phyloP scores from a whole-genome alignment of 2,113 vertebrate species.

The Gallinago paraguaiae region DNA sequence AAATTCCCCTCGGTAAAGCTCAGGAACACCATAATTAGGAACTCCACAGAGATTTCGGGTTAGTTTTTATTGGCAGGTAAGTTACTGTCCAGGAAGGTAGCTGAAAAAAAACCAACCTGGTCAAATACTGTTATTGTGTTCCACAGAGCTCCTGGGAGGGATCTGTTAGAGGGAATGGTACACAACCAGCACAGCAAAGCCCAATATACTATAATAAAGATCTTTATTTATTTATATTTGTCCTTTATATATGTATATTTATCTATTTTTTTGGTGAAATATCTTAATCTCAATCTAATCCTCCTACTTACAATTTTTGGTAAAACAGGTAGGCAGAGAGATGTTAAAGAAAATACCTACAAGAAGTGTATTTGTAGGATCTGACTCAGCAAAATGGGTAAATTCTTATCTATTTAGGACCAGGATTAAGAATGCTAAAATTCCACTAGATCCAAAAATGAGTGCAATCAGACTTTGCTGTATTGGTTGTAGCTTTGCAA shows the following conservation, averaged over 20 bases:
- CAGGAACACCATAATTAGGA: neutral
- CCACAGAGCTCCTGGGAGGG: neutral
- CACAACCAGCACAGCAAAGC: neutral
- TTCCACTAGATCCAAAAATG: neutral
- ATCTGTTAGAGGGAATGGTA: neutral
- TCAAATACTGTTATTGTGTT: neutral
- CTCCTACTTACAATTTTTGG: neutral
- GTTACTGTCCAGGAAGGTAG: neutral
- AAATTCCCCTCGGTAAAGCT: neutral
- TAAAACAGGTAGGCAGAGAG: neutral
- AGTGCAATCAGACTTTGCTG: neutral
- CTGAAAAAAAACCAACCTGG: neutral
- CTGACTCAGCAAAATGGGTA: neutral
- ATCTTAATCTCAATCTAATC: neutral
- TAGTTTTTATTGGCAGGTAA: neutral
- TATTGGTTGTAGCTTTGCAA: neutral
- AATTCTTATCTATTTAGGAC: neutral
- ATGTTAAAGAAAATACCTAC: neutral
- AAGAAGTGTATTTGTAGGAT: neutral
- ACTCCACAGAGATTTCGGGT: neutral
- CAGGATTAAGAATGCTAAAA: neutral
- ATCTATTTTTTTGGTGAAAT: neutral
- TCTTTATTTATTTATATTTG: neutral
- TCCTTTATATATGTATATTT: too few relatives aligned
- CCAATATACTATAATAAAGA: neutral